A percentile compares a stretch with the other conserved stretches of the same genome.
Evolutionary conservation across 2,797 vertebrate genomes (phyloP).

Genomic region (Gila robusta): DNA sequence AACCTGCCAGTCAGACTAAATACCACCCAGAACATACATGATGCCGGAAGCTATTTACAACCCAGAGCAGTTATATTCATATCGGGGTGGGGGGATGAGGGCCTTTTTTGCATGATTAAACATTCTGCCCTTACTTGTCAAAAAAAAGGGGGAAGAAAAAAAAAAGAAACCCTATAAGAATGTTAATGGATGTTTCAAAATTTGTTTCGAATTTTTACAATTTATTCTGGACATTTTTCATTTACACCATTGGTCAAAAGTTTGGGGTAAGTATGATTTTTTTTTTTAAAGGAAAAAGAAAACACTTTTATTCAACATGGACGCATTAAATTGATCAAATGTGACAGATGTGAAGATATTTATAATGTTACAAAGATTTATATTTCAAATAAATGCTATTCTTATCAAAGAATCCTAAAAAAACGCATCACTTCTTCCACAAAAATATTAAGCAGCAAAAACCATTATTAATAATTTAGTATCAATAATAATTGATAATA

Average conservation of each 20-base stretch:
- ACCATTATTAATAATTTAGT: neutral
- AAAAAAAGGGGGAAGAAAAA: no score
- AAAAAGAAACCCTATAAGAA: neutral
- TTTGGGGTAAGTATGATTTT: neutral
- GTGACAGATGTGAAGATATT: neutral
- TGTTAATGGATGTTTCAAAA: neutral
- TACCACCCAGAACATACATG: conserved; percentile 35
- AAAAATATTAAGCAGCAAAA: neutral
- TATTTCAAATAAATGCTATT: neutral
- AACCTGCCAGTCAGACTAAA: conserved; percentile 70
- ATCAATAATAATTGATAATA: neutral
- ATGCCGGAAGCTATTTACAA: conserved; percentile 26
- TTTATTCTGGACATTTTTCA: neutral
- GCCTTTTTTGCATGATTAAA: neutral
- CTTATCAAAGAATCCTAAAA: neutral
- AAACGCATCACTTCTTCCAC: neutral
- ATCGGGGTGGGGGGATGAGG: neutral
- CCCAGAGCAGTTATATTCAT: neutral
- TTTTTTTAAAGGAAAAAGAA: neutral
- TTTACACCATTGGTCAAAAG: neutral
- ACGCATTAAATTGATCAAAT: neutral
- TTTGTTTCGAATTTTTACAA: neutral
- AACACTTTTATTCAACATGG: neutral
- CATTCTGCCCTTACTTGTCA: neutral
- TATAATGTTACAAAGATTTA: neutral